Evolutionary conservation across 2,888 invertebrate species (phyloP).

Genomic region (Drosophila nr. perissopoda): DNA sequence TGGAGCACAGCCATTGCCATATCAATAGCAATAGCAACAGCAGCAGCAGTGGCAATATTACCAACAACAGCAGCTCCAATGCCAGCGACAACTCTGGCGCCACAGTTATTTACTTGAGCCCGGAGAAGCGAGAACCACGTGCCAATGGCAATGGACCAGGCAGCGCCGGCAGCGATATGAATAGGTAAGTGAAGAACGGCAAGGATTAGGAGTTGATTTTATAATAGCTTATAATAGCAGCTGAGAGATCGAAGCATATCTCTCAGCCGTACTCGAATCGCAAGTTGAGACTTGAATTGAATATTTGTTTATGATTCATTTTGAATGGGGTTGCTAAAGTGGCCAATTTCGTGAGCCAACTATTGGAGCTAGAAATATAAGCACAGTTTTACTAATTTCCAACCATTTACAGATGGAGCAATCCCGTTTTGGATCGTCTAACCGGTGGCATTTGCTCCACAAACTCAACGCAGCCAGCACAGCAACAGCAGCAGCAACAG

Average conservation of each 20-base stretch:
- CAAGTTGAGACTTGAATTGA: not conserved
- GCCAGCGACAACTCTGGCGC: conserved; percentile 85
- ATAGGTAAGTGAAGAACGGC: conserved; percentile 69
- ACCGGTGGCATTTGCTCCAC: conserved; percentile 89
- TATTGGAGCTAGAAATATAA: not conserved
- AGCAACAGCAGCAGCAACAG: conserved; percentile 46
- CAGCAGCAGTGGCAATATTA: conserved; percentile 1
- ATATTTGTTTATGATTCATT: not conserved
- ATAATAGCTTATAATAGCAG: too few relatives aligned
- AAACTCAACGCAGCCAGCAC: conserved; percentile 79
- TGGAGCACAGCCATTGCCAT: conserved; percentile 77
- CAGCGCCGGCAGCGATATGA: conserved; percentile 77
- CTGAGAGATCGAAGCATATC: not conserved
- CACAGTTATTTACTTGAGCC: conserved; percentile 85
- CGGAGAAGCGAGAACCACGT: conserved; percentile 82
- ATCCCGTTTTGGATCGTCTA: conserved; percentile 95
- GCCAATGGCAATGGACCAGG: conserved; percentile 50
- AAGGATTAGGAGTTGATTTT: not conserved
- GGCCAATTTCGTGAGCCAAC: not conserved
- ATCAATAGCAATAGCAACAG: conserved; percentile 36
- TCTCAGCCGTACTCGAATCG: not conserved
- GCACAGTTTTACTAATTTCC: not conserved
- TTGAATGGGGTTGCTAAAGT: not conserved
- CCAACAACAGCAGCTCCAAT: conserved; percentile 83
- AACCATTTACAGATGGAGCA: conserved; percentile 86